Evolutionary conservation across 2,888 invertebrate species (phyloP).

Genomic region (Eledone cirrhosa): DNA sequence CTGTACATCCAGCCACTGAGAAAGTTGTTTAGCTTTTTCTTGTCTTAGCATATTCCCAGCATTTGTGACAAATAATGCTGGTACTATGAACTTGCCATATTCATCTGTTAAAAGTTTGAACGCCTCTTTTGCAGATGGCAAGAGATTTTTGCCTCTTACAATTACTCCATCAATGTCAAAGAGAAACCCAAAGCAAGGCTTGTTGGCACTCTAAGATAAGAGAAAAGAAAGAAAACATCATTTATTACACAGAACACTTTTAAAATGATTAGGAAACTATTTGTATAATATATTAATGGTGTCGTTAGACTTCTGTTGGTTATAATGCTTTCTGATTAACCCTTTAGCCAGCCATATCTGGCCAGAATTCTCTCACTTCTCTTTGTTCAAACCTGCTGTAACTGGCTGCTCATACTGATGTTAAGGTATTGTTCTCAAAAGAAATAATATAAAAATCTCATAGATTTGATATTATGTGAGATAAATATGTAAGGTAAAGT

Average conservation of each 20-base stretch:
- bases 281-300: too few relatives aligned
- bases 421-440: too few relatives aligned
- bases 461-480: too few relatives aligned
- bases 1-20: conserved; percentile 72
- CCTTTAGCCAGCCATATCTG: too few relatives aligned
- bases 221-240: neutral
- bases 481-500: too few relatives aligned
- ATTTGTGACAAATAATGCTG: conserved; percentile 75
- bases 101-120: conserved; percentile 71
- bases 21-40: conserved; percentile 72
- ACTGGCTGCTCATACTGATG: too few relatives aligned
- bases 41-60: conserved; percentile 73
- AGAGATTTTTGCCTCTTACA: conserved; percentile 72
- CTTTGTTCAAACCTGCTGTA: too few relatives aligned
- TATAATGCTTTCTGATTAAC: too few relatives aligned
- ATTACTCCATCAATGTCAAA: conserved; percentile 78
- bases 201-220: conserved; percentile 17
- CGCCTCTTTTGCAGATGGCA: conserved; percentile 73
- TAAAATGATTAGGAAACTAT: neutral
- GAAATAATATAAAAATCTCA: too few relatives aligned
- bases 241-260: neutral
- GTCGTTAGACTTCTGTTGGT: too few relatives aligned
- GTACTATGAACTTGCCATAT: conserved; percentile 72
- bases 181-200: conserved; percentile 72
- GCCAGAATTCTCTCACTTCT: too few relatives aligned